A percentile compares a stretch with the other conserved stretches of the same genome.
Evolutionary conservation across 2,113 vertebrate genomes (phyloP).

Genomic region (Chloropsis cyanopogon): DNA sequence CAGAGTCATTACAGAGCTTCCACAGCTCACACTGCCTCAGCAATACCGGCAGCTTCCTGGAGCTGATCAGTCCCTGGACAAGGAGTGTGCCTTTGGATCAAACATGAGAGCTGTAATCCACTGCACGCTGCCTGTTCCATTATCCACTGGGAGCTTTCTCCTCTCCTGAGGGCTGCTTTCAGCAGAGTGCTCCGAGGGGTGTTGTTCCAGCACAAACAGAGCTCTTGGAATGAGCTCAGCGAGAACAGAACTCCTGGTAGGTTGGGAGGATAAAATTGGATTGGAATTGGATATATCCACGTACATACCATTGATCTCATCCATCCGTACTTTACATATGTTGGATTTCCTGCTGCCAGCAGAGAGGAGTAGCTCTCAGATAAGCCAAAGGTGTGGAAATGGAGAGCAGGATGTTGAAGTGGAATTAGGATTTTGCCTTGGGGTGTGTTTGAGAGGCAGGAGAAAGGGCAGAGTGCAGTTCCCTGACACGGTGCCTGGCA

Average conservation of each 20-base stretch:
- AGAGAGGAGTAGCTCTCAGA: constrained; percentile 45
- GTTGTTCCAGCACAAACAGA: constrained; percentile 45
- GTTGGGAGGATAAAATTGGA: constrained; percentile 53
- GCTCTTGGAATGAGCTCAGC: constrained; percentile 40
- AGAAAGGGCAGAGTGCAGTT: not conserved
- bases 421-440: constrained; percentile 26
- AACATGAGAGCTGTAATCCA: not conserved
- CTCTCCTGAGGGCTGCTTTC: not conserved
- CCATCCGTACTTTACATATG: constrained; percentile 31
- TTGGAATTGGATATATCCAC: constrained; percentile 42
- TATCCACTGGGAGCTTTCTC: not conserved
- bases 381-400: constrained; percentile 45
- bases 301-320: constrained; percentile 33
- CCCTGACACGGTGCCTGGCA: not conserved
- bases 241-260: constrained; percentile 43
- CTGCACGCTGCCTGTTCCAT: not conserved
- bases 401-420: constrained; percentile 51
- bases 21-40: constrained; percentile 7
- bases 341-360: constrained; percentile 26
- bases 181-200: not conserved
- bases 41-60: not conserved
- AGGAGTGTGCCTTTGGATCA: not conserved
- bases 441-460: constrained; percentile 50
- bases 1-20: not conserved
- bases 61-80: not conserved